These are phyloP conservation scores for Loxodonta africana DNA, from an alignment of 2,113 vertebrate species.

Conservation along the genomic window DNA sequence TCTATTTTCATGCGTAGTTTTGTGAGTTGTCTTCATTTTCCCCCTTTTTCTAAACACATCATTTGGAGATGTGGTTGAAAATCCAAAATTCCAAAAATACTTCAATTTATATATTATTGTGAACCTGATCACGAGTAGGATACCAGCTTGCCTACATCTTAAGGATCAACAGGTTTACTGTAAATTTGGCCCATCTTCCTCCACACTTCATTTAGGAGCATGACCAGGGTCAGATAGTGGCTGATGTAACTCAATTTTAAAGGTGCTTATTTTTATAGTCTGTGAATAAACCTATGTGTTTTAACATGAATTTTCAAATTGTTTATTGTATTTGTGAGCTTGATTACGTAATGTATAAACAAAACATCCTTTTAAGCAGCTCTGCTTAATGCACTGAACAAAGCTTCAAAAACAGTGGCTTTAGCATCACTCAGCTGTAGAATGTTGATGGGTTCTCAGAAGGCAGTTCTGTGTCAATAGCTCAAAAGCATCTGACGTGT, in stretches of 20 bases:
- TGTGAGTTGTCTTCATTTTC: background rate
- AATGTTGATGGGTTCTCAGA: background rate
- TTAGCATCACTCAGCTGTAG: background rate
- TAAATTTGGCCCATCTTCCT: background rate
- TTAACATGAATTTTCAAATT: constrained; percentile 6
- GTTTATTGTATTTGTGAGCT: background rate
- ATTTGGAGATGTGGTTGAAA: background rate
- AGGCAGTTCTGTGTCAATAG: background rate
- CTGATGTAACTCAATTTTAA: background rate
- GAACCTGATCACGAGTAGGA: background rate
- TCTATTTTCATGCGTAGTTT: background rate
- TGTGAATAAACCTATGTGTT: constrained; percentile 37
- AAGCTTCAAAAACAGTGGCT: background rate
- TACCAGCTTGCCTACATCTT: background rate
- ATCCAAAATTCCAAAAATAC: background rate
- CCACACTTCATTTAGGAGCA: background rate
- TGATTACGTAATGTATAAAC: background rate
- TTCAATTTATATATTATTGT: background rate
- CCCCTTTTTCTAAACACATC: background rate
- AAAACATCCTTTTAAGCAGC: constrained; percentile 40
- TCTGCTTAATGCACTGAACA: background rate
- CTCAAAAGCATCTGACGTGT: background rate
- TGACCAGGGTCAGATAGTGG: background rate
- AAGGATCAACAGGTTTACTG: background rate
- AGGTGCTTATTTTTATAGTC: background rate